Conservation (phyloP, 2,888 invertebrate genomes). For the Mesorhabditis spiculigera region DNA sequence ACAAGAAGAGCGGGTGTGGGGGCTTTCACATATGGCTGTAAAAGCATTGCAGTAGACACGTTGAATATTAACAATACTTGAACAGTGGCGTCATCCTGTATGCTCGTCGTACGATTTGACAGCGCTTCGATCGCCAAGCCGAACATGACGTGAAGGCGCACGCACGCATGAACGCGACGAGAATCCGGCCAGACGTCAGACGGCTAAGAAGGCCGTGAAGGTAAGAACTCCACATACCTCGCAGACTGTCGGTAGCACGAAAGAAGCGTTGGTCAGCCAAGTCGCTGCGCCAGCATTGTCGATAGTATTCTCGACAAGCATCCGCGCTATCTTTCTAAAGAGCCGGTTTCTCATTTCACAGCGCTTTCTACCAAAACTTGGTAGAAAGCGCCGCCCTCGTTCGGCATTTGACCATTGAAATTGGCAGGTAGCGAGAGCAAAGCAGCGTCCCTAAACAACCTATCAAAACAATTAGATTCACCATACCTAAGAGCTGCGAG, state of each 20-base stretch:
- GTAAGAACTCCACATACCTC: constrained; percentile 15
- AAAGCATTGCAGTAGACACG: background rate
- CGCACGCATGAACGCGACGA: constrained; percentile 19
- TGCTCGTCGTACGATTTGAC: constrained; percentile 82
- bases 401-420: constrained; percentile 87
- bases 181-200: constrained; percentile 9
- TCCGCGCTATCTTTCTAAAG: constrained; percentile 77
- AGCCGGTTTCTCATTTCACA: background rate
- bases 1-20: constrained; percentile 79
- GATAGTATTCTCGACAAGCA: constrained; percentile 74
- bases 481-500: constrained; percentile 60
- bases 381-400: constrained; percentile 95
- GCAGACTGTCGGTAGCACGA: constrained; percentile 59
- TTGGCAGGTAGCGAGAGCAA: constrained; percentile 67
- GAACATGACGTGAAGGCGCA: constrained; percentile 79
- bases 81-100: constrained; percentile 69
- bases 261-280: constrained; percentile 74
- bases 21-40: constrained; percentile 72
- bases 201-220: background rate
- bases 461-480: too few relatives aligned
- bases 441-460: constrained; percentile 75
- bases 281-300: constrained; percentile 88
- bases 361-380: constrained; percentile 69
- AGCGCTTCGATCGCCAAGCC: constrained; percentile 88
- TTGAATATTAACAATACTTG: constrained; percentile 11